These are phyloP conservation scores for Macaca nemestrina DNA, from an alignment of 2,113 vertebrate genomes.

Conservation along the genomic window DNA sequence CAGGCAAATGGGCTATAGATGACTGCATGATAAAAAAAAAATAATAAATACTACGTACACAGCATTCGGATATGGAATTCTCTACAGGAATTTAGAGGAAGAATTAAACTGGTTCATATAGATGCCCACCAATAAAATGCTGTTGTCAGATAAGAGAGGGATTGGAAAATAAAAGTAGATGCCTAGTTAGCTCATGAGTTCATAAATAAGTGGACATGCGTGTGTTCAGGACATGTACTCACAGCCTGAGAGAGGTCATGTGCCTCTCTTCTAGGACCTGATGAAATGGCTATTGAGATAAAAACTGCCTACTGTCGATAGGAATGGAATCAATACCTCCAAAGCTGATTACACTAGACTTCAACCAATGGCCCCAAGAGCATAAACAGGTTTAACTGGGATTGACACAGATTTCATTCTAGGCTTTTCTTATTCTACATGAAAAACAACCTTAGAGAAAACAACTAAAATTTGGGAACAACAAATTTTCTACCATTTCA, in stretches of 20 bases:
- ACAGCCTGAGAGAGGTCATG: background rate
- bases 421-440: background rate
- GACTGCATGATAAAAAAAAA: background rate
- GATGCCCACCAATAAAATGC: background rate
- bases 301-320: background rate
- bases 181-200: background rate
- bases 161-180: background rate
- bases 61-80: background rate
- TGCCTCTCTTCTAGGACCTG: background rate
- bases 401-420: background rate
- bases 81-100: background rate
- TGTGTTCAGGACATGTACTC: background rate
- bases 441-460: background rate
- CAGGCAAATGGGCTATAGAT: background rate
- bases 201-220: background rate
- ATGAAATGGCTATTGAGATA: background rate
- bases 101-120: background rate
- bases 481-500: background rate
- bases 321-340: background rate
- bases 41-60: too few relatives aligned
- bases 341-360: background rate
- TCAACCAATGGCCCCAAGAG: background rate
- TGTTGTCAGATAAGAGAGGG: background rate
- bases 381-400: background rate
- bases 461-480: background rate